Evolutionary conservation across 2,797 vertebrate species (phyloP).

Genomic region (Sylvilagus floridanus): DNA sequence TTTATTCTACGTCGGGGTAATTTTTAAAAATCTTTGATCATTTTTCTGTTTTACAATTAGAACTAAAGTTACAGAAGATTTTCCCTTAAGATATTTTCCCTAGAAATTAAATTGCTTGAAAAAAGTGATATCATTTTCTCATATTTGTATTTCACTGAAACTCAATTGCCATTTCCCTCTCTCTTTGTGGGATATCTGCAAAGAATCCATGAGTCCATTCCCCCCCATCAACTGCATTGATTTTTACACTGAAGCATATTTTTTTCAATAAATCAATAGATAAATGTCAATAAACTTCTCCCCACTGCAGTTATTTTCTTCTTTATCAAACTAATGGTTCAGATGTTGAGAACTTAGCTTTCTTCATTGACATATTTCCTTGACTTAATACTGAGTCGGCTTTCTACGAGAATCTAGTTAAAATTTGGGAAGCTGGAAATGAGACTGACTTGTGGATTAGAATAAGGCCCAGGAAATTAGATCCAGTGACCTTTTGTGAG

Average conservation of each 20-base stretch:
- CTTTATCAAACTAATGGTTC: slow-evolving; percentile 70
- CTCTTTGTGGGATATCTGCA: slow-evolving; percentile 64
- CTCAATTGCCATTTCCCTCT: slow-evolving; percentile 62
- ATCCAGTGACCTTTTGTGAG: background rate
- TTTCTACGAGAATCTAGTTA: slow-evolving; percentile 60
- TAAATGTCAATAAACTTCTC: slow-evolving; percentile 75
- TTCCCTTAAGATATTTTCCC: slow-evolving; percentile 60
- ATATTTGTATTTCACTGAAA: slow-evolving; percentile 60
- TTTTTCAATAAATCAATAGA: slow-evolving; percentile 34
- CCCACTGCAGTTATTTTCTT: slow-evolving; percentile 75
- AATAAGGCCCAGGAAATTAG: background rate
- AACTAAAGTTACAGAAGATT: slow-evolving; percentile 75
- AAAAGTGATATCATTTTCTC: slow-evolving; percentile 61
- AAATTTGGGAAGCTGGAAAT: background rate
- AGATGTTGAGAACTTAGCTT: slow-evolving; percentile 75
- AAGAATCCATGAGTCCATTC: slow-evolving; percentile 65
- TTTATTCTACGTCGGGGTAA: slow-evolving; percentile 55
- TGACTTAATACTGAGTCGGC: slow-evolving; percentile 52
- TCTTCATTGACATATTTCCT: slow-evolving; percentile 62
- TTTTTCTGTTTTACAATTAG: slow-evolving; percentile 58
- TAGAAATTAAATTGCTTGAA: slow-evolving; percentile 73
- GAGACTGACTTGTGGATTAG: background rate
- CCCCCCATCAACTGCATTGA: slow-evolving; percentile 77
- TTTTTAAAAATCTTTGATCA: slow-evolving; percentile 37
- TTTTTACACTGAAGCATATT: slow-evolving; percentile 83